Evolutionary conservation across 1,140 invertebrate species (phyloP), one percentile per base, ranked within the genome.

Genomic region (Ridgeia piscesae): DNA sequence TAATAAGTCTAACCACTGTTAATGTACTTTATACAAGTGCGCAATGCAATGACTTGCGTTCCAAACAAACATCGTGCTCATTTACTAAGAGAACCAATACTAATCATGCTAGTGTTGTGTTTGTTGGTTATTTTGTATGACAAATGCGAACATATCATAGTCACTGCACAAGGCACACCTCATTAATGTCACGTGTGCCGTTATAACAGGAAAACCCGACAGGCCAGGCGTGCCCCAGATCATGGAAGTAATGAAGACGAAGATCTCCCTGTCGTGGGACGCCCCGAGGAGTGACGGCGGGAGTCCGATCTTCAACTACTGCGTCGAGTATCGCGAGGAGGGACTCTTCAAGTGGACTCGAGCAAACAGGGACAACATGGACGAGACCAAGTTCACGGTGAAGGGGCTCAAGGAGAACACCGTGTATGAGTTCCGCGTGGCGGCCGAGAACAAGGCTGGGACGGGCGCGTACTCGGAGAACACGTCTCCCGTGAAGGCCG

Each of bases 381-480:
- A 94, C 50, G 94, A 94, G 2, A 95, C 94, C 21, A 94, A 89
- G 27, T 95, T 94, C 91, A 94, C 93, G 31, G 91, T 94, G 0
- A 42, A 88, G 42, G 91, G 92, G 21, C 92, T 94, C 35, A 92
- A 89, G 35, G 93, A 94, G 35, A 92, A 93, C 91, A 89, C 92
- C 90, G 89, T 92, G 34, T 99, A 99, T 96, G 97, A 98, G 94
- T 99, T 99, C 97, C 97, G 99, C 92, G 97, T 99, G 0, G 97
- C 98, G 91, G 99, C 99, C 48, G 99, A 99, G 96, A 99, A 99
- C 96, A 98, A 98, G 89, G 99, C 98, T 33, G 99, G 98, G 1
- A 98, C 98, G 95, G 98, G 99, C 88, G 97, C 99, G 95, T 98
- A 98, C 11, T 99, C 98, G 48, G 98, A 99, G 95, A 97, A 98